phyloP scores from a whole-genome alignment of 2,888 invertebrate species.

The Acutogordius australiensis region DNA sequence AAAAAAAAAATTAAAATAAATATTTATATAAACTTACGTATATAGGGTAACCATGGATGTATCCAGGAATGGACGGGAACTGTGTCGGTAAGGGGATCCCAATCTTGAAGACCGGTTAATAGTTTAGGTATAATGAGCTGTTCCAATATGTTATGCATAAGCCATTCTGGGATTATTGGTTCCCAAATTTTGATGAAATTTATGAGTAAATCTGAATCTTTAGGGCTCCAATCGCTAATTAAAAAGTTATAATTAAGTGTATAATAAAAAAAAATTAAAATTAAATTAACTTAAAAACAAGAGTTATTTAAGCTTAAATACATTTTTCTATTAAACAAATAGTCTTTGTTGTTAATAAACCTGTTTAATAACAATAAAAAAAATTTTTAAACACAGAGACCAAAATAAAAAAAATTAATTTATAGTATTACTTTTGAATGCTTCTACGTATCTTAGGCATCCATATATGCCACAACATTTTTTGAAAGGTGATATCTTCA shows the following conservation, averaged over 20 bases:
- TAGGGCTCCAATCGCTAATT: constrained; percentile 41
- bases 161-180: constrained; percentile 47
- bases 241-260: no score
- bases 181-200: constrained; percentile 50
- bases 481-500: constrained; percentile 20
- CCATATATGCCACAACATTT: constrained; percentile 61
- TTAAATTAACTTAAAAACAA: no score
- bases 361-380: no score
- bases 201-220: constrained; percentile 44
- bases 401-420: no score
- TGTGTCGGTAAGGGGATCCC: constrained; percentile 82
- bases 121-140: constrained; percentile 42
- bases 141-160: constrained; percentile 47
- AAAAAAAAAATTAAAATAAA: no score
- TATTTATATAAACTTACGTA: no score
- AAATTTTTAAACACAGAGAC: no score
- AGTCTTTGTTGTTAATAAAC: no score
- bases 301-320: no score
- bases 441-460: constrained; percentile 47
- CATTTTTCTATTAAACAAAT: no score
- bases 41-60: constrained; percentile 66
- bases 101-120: constrained; percentile 42
- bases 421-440: constrained; percentile 34
- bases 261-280: no score
- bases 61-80: constrained; percentile 87